Evolutionary conservation across 1,140 invertebrate species (phyloP).

Genomic region (Caenorhabditis briggsae): DNA sequence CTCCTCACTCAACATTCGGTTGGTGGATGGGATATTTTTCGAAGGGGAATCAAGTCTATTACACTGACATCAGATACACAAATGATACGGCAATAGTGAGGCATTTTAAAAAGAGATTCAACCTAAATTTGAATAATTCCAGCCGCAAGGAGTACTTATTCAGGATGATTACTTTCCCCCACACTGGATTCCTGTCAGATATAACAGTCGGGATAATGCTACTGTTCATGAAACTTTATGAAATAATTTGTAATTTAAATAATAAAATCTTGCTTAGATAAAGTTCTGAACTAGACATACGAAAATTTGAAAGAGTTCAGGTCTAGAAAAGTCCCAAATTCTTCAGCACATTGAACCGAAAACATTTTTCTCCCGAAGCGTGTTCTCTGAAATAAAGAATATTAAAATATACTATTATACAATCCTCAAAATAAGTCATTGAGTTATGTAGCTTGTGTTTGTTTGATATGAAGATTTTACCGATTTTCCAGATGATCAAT

Average conservation of each 20-base stretch:
- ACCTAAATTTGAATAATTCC: neutral
- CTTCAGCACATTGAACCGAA: no score
- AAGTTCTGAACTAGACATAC: neutral
- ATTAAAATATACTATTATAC: no score
- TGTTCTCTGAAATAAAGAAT: no score
- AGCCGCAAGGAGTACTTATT: neutral
- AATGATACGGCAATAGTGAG: neutral
- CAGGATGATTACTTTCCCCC: neutral
- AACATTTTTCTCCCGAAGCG: no score
- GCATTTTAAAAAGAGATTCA: neutral
- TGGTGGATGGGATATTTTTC: constrained; percentile 29
- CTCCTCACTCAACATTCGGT: constrained; percentile 31
- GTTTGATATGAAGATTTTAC: no score
- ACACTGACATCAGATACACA: neutral
- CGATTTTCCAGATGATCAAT: no score
- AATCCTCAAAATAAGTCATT: no score
- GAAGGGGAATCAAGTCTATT: constrained; percentile 18
- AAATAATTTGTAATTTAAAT: neutral
- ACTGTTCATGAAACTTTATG: neutral
- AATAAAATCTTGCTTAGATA: neutral
- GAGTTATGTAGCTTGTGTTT: no score
- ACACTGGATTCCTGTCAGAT: neutral
- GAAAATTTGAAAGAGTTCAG: no score
- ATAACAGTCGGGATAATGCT: neutral
- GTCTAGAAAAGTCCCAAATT: no score